A percentile compares a stretch with the other conserved stretches of the same genome.
Evolutionary conservation across 2,888 invertebrate species (phyloP).

Genomic region (Octodonta nipae): DNA sequence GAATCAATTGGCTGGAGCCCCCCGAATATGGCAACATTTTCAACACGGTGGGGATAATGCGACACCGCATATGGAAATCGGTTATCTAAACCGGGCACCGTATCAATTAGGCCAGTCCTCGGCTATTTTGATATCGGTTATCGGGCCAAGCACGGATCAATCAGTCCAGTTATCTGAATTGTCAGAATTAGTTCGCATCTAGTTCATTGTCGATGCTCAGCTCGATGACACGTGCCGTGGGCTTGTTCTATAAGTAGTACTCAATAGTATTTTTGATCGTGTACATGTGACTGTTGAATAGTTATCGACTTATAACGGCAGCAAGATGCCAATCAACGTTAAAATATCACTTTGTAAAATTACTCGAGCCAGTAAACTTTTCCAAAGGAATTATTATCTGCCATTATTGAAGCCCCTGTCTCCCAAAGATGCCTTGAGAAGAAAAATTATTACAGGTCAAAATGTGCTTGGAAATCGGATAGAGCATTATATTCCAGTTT

Average conservation of each 20-base stretch:
- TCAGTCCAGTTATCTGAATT: conserved; percentile 17
- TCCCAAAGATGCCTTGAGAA: conserved; percentile 64
- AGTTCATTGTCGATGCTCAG: conserved; percentile 25
- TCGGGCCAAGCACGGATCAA: conserved; percentile 22
- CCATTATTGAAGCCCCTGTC: conserved; percentile 68
- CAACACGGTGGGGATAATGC: conserved; percentile 33
- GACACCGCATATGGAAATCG: conserved; percentile 33
- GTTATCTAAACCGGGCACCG: conserved; percentile 24
- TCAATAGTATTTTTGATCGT: too few relatives aligned
- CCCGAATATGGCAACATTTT: conserved; percentile 31
- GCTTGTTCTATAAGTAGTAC: neutral
- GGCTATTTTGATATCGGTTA: conserved; percentile 25
- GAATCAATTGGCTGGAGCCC: conserved; percentile 27
- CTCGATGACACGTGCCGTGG: conserved; percentile 17
- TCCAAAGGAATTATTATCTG: conserved; percentile 71
- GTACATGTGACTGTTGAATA: too few relatives aligned
- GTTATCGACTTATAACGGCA: conserved; percentile 7
- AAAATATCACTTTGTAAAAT: conserved; percentile 56
- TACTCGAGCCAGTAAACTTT: conserved; percentile 62
- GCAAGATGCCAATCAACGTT: conserved; percentile 30
- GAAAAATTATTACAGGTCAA: conserved; percentile 65
- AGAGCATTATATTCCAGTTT: conserved; percentile 67
- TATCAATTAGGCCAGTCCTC: conserved; percentile 24
- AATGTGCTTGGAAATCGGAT: conserved; percentile 42
- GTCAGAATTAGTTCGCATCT: conserved; percentile 21